Evolutionary conservation across 2,888 invertebrate species (phyloP).

Genomic region (Meganola albula): DNA sequence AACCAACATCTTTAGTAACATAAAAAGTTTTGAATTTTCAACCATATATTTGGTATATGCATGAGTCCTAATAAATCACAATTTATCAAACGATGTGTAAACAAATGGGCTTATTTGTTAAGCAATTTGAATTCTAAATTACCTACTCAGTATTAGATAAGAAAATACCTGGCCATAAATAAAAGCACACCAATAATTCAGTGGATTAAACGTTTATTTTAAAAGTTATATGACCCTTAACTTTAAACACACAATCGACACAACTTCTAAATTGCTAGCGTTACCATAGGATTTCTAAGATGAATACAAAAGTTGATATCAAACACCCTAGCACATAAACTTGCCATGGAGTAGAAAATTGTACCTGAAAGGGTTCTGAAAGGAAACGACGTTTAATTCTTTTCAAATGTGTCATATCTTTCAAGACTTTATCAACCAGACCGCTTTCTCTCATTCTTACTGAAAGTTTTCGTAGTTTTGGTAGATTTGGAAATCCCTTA

Average conservation of each 20-base stretch:
- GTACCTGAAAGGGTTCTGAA: conserved; percentile 11
- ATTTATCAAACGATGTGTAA: too few relatives aligned
- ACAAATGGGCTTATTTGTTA: too few relatives aligned
- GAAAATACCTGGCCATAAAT: too few relatives aligned
- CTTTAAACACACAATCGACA: too few relatives aligned
- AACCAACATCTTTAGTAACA: conserved; percentile 10
- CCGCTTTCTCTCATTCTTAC: conserved; percentile 19
- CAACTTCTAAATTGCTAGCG: too few relatives aligned
- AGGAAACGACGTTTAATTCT: conserved; percentile 12
- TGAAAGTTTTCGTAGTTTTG: conserved; percentile 5
- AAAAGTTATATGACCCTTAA: too few relatives aligned
- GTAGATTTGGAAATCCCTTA: conserved; percentile 20
- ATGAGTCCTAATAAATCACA: too few relatives aligned
- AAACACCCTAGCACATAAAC: conserved; percentile 17
- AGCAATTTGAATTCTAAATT: too few relatives aligned
- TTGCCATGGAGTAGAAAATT: conserved; percentile 21
- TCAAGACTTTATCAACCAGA: conserved; percentile 12
- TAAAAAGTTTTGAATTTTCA: neutral
- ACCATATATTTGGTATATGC: too few relatives aligned
- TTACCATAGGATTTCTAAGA: conserved; percentile 15
- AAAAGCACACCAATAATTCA: too few relatives aligned
- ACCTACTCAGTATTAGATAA: too few relatives aligned
- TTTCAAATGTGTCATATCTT: conserved; percentile 9
- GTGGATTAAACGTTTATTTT: too few relatives aligned
- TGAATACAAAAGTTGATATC: conserved; percentile 13